Evolutionary conservation across 92 coral and sea anemone genomes (phyloP).

Genomic region (Epizoanthus scotinus): DNA sequence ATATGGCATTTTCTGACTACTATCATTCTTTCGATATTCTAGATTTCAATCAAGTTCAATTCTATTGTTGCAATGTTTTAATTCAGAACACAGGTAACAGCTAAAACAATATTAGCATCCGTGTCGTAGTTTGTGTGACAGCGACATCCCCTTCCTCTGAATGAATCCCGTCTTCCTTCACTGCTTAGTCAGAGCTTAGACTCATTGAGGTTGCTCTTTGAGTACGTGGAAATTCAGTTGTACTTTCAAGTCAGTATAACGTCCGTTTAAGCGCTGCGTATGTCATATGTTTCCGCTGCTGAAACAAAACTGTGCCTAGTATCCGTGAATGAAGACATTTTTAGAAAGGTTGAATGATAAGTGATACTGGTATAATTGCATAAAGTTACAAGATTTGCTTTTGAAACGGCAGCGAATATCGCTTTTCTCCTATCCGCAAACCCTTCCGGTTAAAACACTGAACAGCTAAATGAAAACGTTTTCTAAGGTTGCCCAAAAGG

Average conservation of each 20-base stretch:
- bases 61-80: constrained; percentile 17
- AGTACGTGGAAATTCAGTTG: background rate
- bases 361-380: too few relatives aligned
- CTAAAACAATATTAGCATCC: background rate
- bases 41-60: background rate
- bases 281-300: constrained; percentile 14
- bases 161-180: constrained; percentile 7
- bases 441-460: too few relatives aligned
- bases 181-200: background rate
- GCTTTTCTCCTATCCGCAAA: too few relatives aligned
- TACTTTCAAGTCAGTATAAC: background rate
- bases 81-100: background rate
- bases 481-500: too few relatives aligned
- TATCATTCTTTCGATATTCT: background rate
- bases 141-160: background rate
- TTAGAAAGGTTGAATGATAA: background rate
- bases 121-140: background rate
- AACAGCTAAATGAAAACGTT: too few relatives aligned
- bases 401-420: too few relatives aligned
- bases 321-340: background rate
- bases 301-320: constrained; percentile 1
- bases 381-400: too few relatives aligned
- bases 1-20: background rate
- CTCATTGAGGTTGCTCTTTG: background rate
- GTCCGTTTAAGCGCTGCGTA: constrained; percentile 30